Evolutionary conservation across 2,113 vertebrate species (phyloP).

Genomic region (Gnathonemus echidnorhynchus): DNA sequence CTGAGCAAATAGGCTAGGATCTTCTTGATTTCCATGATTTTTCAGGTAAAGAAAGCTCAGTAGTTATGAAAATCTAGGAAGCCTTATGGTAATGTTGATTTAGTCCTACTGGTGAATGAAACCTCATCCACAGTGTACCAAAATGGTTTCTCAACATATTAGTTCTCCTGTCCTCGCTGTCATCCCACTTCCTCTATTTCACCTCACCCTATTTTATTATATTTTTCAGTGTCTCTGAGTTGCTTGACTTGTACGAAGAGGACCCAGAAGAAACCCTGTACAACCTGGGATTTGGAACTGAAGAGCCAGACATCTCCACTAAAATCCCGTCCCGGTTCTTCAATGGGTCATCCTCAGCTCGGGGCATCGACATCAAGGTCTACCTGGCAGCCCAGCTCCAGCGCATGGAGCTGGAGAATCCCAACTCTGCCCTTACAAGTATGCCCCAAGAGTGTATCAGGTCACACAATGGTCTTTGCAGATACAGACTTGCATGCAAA

Average conservation of each 20-base stretch:
- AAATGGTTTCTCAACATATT: neutral
- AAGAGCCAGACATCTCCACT: slow-evolving; percentile 88
- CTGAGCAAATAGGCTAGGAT: neutral
- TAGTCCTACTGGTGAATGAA: neutral
- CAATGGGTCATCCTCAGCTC: slow-evolving; percentile 74
- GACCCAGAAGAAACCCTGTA: slow-evolving; percentile 94
- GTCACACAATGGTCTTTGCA: neutral
- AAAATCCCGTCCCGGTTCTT: slow-evolving; percentile 94
- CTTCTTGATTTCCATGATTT: neutral
- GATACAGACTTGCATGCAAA: neutral
- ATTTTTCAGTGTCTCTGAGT: slow-evolving; percentile 79
- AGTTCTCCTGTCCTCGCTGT: neutral
- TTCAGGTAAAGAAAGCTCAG: neutral
- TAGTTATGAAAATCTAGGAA: neutral
- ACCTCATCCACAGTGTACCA: neutral
- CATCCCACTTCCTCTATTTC: neutral
- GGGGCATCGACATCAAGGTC: slow-evolving; percentile 95
- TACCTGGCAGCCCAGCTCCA: slow-evolving; percentile 92
- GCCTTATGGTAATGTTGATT: neutral
- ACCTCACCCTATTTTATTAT: neutral
- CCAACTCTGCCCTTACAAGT: slow-evolving; percentile 96
- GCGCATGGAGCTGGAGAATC: slow-evolving; percentile 93
- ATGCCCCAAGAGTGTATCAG: slow-evolving; percentile 40
- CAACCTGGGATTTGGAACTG: slow-evolving; percentile 91
- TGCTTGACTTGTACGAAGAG: slow-evolving; percentile 93